Evolutionary conservation across 35 echinoderm and acorn worm species (phyloP).

Genomic region (Ptychodera flava): DNA sequence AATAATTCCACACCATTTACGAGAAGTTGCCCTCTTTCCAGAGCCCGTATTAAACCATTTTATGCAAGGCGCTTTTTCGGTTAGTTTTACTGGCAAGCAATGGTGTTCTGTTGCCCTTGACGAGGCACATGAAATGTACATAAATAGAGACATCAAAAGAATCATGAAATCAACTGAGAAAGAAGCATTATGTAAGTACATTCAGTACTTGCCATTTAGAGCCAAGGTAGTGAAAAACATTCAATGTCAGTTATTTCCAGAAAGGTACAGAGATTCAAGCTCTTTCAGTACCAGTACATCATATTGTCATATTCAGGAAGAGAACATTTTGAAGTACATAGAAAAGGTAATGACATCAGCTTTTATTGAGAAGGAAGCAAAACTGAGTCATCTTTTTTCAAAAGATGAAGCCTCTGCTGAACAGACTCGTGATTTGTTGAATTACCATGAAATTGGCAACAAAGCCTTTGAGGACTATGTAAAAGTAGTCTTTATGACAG

Average conservation of each 20-base stretch:
- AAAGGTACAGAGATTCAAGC: constrained; percentile 14
- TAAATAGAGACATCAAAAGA: constrained; percentile 54
- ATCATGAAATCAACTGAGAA: constrained; percentile 31
- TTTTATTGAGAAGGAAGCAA: background rate
- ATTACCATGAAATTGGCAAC: constrained; percentile 29
- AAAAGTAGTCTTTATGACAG: constrained; percentile 24
- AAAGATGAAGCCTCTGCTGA: background rate
- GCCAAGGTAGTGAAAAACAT: constrained; percentile 15
- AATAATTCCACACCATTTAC: constrained; percentile 32
- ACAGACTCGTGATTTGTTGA: background rate
- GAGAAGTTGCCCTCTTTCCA: constrained; percentile 28
- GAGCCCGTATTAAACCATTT: constrained; percentile 7
- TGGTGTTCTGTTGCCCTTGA: constrained; percentile 39
- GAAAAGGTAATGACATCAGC: background rate
- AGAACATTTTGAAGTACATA: background rate
- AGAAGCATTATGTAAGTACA: constrained; percentile 20
- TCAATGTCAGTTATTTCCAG: constrained; percentile 7
- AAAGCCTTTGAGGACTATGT: constrained; percentile 19
- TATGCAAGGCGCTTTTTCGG: constrained; percentile 31
- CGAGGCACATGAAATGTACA: constrained; percentile 68
- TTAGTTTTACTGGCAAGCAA: constrained; percentile 32
- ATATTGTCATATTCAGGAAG: background rate
- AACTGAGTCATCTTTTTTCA: constrained; percentile 9
- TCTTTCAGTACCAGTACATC: background rate
- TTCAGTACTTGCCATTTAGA: constrained; percentile 38